These are phyloP conservation scores for Temnothorax nylanderi DNA, from an alignment of 1,140 invertebrate species.

Conservation along the genomic window DNA sequence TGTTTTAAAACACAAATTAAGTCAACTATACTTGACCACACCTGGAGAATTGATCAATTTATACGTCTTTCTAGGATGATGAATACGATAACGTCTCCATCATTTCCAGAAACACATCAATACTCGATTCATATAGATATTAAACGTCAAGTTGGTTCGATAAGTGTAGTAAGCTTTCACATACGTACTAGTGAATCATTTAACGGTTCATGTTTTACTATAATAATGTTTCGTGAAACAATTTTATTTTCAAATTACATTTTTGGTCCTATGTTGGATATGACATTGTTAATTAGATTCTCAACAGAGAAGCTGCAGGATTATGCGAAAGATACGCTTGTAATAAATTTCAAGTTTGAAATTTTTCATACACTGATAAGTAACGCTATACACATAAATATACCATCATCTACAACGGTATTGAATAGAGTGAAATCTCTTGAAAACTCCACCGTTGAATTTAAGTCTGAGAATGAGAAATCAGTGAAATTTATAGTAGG, in stretches of 20 bases:
- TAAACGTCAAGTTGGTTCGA: too few relatives aligned
- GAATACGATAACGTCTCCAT: not conserved
- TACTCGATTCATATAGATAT: not conserved
- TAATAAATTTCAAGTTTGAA: not conserved
- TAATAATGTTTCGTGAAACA: not conserved
- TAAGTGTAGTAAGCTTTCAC: not conserved
- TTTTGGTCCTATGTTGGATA: not conserved
- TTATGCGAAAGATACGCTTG: not conserved
- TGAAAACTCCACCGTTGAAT: not conserved
- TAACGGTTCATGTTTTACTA: not conserved
- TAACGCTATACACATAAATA: not conserved
- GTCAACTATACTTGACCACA: not conserved
- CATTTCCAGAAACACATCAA: not conserved
- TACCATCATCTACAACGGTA: not conserved
- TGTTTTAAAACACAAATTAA: not conserved
- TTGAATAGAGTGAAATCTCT: not conserved
- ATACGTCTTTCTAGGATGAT: not conserved
- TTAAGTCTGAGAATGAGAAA: not conserved
- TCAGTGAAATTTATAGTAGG: not conserved
- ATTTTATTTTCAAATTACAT: too few relatives aligned
- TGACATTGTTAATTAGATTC: not conserved
- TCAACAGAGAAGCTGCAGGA: not conserved
- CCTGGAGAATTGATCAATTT: not conserved
- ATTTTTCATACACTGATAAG: not conserved
- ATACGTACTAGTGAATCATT: not conserved